Conservation (phyloP, 2,797 vertebrate species). For the Neopelma chrysocephalum region DNA sequence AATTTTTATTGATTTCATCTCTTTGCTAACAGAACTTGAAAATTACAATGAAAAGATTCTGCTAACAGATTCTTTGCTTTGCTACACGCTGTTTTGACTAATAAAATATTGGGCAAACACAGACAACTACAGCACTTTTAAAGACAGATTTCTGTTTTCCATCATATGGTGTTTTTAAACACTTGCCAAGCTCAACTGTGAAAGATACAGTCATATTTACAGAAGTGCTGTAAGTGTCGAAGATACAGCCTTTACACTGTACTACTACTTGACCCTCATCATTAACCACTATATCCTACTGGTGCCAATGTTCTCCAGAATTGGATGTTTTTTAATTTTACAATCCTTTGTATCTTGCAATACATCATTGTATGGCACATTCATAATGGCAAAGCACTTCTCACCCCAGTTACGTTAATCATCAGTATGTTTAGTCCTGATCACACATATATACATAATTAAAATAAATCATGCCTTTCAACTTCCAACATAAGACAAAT, state of each 20-base stretch:
- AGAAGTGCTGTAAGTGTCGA: neutral
- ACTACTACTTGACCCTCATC: neutral
- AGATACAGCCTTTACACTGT: neutral
- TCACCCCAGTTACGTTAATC: neutral
- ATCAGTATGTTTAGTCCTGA: neutral
- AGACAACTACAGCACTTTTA: neutral
- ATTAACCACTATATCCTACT: neutral
- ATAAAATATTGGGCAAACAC: neutral
- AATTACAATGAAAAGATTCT: constrained; percentile 21
- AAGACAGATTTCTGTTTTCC: neutral
- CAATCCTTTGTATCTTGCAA: neutral
- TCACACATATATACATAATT: neutral
- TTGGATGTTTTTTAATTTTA: neutral
- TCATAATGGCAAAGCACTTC: neutral
- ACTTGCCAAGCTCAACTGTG: neutral
- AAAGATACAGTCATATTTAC: neutral
- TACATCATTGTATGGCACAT: neutral
- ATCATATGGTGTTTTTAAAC: neutral
- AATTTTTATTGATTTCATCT: constrained; percentile 39
- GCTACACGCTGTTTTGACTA: constrained; percentile 17
- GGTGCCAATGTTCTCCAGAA: neutral
- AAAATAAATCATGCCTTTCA: neutral
- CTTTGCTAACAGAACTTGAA: constrained; percentile 26
- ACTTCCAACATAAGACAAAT: neutral
- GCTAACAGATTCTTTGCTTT: neutral